Conservation (phyloP, 2,113 vertebrate genomes). For the Silurus meridionalis region DNA sequence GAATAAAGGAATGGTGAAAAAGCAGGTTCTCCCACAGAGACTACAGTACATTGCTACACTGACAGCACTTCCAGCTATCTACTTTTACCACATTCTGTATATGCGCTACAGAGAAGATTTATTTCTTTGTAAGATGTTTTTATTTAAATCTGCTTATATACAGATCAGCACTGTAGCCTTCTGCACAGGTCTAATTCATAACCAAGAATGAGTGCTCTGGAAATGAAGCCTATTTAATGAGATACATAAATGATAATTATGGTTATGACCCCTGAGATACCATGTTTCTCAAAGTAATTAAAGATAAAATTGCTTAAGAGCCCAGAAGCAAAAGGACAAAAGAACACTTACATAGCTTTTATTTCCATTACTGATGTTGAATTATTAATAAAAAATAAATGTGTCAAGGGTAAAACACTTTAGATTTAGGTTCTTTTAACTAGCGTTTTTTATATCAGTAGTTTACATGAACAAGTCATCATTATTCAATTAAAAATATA, state of each 20-base stretch:
- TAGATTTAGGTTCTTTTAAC: neutral
- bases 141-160: slow-evolving; percentile 27
- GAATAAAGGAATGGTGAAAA: neutral
- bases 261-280: slow-evolving; percentile 52
- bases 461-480: neutral
- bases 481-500: too few species aligned
- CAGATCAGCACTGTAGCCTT: slow-evolving; percentile 6
- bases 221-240: slow-evolving; percentile 54
- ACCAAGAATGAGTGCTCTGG: slow-evolving; percentile 26
- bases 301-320: slow-evolving; percentile 47
- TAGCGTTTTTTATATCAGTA: neutral
- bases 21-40: neutral
- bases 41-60: slow-evolving; percentile 3
- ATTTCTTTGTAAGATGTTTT: slow-evolving; percentile 14
- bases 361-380: slow-evolving; percentile 32
- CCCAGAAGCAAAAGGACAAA: slow-evolving; percentile 48
- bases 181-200: slow-evolving; percentile 38
- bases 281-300: slow-evolving; percentile 46
- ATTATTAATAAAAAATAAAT: slow-evolving; percentile 26
- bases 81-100: neutral
- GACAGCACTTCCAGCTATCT: neutral
- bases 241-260: slow-evolving; percentile 56
- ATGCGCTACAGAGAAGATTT: neutral
- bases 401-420: neutral
- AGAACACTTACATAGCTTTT: slow-evolving; percentile 37